Conservation (phyloP, 2,888 invertebrate genomes). For the Spilosoma lubricipeda region DNA sequence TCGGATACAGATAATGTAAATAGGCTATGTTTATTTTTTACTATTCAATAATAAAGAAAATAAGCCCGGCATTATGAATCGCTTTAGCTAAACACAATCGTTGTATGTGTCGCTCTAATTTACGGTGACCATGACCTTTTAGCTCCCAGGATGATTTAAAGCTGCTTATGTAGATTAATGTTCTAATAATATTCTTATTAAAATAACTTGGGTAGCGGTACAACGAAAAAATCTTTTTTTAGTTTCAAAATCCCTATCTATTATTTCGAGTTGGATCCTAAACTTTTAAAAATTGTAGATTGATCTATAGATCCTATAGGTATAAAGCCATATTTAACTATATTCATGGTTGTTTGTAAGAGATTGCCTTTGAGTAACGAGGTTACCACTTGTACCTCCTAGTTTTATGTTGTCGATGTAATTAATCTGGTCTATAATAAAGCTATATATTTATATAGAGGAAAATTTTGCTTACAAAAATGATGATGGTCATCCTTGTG, state of each 20-base stretch:
- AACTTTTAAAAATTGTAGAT: too few species aligned
- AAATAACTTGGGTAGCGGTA: neutral
- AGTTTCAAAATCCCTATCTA: too few species aligned
- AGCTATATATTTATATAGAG: too few species aligned
- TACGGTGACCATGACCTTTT: neutral
- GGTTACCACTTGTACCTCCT: too few species aligned
- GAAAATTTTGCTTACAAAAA: neutral
- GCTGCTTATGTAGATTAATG: neutral
- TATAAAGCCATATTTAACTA: too few species aligned
- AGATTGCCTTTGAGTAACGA: too few species aligned
- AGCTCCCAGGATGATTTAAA: neutral
- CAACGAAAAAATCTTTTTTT: too few species aligned
- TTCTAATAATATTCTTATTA: neutral
- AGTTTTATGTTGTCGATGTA: too few species aligned
- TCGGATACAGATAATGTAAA: neutral
- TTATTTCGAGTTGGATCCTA: too few species aligned
- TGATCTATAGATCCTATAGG: too few species aligned
- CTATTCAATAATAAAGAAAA: neutral
- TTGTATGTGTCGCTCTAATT: neutral
- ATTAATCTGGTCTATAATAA: too few species aligned
- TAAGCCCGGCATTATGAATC: neutral
- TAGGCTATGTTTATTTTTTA: neutral
- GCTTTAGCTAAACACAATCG: neutral
- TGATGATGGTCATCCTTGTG: constrained; percentile 6
- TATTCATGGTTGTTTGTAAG: too few species aligned